Conservation (phyloP, 2,797 vertebrate species). For the Betta splendens region DNA sequence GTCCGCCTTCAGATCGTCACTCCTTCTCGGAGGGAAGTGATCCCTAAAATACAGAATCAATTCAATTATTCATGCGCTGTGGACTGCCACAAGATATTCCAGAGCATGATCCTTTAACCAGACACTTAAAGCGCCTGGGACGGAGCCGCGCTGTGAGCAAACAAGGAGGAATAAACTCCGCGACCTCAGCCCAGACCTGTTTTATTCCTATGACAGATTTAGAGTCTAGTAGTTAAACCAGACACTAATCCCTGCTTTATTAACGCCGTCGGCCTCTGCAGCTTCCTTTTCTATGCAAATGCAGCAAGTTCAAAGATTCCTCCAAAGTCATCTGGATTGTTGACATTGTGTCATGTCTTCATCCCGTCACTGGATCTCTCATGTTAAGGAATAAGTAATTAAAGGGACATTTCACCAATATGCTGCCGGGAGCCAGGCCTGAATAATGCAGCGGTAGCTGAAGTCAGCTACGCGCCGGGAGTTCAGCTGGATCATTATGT, state of each 20-base stretch:
- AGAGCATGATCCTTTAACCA: constrained; percentile 21
- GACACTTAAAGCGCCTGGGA: constrained; percentile 24
- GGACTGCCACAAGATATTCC: constrained; percentile 10
- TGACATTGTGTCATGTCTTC: background rate
- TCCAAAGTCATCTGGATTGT: background rate
- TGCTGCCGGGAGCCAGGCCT: constrained; percentile 32
- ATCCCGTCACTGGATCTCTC: background rate
- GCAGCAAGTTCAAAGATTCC: background rate
- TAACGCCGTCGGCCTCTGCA: background rate
- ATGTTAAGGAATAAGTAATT: constrained; percentile 28
- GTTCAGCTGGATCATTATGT: constrained; percentile 65
- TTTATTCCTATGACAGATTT: constrained; percentile 13
- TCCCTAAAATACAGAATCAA: constrained; percentile 71
- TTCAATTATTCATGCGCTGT: constrained; percentile 18
- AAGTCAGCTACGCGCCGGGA: constrained; percentile 37
- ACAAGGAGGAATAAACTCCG: constrained; percentile 11
- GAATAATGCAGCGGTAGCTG: constrained; percentile 38
- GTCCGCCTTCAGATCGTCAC: constrained; percentile 67
- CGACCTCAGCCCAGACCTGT: constrained; percentile 2
- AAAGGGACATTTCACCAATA: constrained; percentile 11
- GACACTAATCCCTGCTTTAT: constrained; percentile 12
- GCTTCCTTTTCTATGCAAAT: background rate
- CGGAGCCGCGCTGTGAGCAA: constrained; percentile 7
- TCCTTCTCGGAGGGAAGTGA: constrained; percentile 62
- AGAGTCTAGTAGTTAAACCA: constrained; percentile 10